Evolutionary conservation across 2,888 invertebrate species (phyloP), one percentile per base, ranked within the genome.

Genomic region (Elegia similella): DNA sequence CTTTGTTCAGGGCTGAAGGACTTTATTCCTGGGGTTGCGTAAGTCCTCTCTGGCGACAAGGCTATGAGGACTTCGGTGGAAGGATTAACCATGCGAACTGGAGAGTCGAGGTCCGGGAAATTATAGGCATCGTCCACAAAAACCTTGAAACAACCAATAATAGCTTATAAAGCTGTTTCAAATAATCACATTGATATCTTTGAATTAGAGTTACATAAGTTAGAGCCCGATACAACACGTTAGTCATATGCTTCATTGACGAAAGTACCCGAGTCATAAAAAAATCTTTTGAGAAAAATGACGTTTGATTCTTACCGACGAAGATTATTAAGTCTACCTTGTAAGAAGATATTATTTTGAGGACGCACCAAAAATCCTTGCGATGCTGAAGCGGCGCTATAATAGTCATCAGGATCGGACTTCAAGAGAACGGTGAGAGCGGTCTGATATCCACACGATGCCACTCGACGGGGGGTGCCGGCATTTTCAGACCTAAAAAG

Each of bases 401-500:
- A 93, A 73, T 95, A 95, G 71, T 95, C 95, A 0, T 86, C 76
- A 0, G 89, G 80, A 43, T 93, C 74, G 0, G 92, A 92, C 65
- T 93, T 90, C 0, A 95, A 65, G 2, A 94, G 69, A 0, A 94
- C 87, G 0, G 93, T 93, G 0, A 95, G 82, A 0, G 94, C 95
- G 0, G 94, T 95, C 67, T 94, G 93, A 70, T 93, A 94, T 0
- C 95, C 95, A 68, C 95, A 95, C 0, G 94, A 93, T 0, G 95
- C 93, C 0, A 94, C 93, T 1, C 93, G 92, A 56, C 93, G 92
- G 0, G 95, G 94, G 2, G 73, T 76, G 17, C n/a, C 34, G 12
- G 17, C 2, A 50, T 34, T 34, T 50, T 38, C 50, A 30, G 43
- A 15, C 7, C 43, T 42, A 23, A 23, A 23, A 23, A 30, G 34